phyloP scores from a whole-genome alignment of 2,113 vertebrate genomes.

The Neopipo cinnamomea region DNA sequence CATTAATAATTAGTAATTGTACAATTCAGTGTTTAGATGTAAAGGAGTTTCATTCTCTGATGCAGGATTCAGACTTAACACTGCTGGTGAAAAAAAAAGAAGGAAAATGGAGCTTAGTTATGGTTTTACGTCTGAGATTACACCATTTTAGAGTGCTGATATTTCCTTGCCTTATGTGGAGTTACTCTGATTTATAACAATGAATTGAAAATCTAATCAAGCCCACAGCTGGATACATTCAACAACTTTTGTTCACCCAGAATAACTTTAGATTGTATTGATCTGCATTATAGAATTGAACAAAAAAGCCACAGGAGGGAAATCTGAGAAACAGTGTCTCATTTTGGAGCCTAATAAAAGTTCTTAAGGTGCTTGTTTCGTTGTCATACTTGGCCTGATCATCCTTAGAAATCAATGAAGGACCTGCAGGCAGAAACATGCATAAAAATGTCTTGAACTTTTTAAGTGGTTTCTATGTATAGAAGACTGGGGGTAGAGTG shows the following conservation, averaged over 20 bases:
- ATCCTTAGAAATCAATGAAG: constrained; percentile 5
- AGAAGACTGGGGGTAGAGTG: not conserved
- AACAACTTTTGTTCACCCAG: not conserved
- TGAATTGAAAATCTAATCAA: constrained; percentile 53
- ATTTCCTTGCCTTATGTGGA: not conserved
- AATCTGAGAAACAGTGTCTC: constrained; percentile 11
- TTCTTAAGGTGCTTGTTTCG: constrained; percentile 1
- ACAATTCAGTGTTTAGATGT: not conserved
- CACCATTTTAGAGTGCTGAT: not conserved
- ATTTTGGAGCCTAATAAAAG: constrained; percentile 38
- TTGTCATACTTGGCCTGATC: not conserved
- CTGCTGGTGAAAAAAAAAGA: not conserved
- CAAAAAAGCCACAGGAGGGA: constrained; percentile 6
- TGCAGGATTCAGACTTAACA: not conserved
- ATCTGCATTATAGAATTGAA: constrained; percentile 29
- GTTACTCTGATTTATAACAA: constrained; percentile 14
- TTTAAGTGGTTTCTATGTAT: not conserved
- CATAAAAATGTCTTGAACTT: not conserved
- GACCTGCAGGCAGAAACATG: not conserved
- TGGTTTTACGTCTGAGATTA: not conserved
- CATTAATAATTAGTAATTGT: not conserved
- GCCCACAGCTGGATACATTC: constrained; percentile 15
- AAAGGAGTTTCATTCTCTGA: not conserved
- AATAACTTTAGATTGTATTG: constrained; percentile 2
- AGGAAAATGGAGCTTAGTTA: not conserved